A percentile compares a stretch with the other conserved stretches of the same genome.
Evolutionary conservation across 2,888 invertebrate species (phyloP).

Genomic region (Amphipoea lucens): DNA sequence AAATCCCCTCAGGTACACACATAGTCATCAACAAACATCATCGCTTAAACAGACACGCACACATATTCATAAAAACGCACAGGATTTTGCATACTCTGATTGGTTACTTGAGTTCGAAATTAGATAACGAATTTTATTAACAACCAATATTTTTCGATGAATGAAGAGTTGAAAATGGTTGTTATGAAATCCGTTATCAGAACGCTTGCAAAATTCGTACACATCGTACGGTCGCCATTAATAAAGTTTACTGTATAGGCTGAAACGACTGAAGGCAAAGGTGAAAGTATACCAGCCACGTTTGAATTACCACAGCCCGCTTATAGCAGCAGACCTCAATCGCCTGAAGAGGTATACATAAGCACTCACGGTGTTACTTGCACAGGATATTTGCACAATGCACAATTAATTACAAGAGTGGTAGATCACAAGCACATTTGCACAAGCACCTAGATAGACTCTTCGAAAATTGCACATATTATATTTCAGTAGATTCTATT

Average conservation of each 20-base stretch:
- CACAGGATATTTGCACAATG: conserved; percentile 70
- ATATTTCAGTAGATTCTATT: conserved; percentile 39
- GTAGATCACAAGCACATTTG: conserved; percentile 72
- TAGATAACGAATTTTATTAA: conserved; percentile 51
- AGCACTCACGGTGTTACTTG: conserved; percentile 68
- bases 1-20: conserved; percentile 85
- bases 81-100: conserved; percentile 59
- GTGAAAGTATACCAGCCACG: conserved; percentile 79
- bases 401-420: conserved; percentile 69
- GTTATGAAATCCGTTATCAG: conserved; percentile 53
- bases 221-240: conserved; percentile 85
- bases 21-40: conserved; percentile 52
- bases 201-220: conserved; percentile 61
- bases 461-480: conserved; percentile 54
- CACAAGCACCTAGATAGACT: conserved; percentile 72
- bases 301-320: conserved; percentile 84
- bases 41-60: conserved; percentile 66
- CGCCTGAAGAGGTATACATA: conserved; percentile 85
- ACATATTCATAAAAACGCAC: conserved; percentile 62
- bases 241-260: conserved; percentile 86
- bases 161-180: conserved; percentile 18
- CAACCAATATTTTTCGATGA: conserved; percentile 10
- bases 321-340: conserved; percentile 82
- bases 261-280: conserved; percentile 81
- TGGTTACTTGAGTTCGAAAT: conserved; percentile 48